A percentile compares a stretch with the other conserved stretches of the same genome.
Conservation (phyloP, 1,140 invertebrate genomes). For the Zaprionus inermis region DNA sequence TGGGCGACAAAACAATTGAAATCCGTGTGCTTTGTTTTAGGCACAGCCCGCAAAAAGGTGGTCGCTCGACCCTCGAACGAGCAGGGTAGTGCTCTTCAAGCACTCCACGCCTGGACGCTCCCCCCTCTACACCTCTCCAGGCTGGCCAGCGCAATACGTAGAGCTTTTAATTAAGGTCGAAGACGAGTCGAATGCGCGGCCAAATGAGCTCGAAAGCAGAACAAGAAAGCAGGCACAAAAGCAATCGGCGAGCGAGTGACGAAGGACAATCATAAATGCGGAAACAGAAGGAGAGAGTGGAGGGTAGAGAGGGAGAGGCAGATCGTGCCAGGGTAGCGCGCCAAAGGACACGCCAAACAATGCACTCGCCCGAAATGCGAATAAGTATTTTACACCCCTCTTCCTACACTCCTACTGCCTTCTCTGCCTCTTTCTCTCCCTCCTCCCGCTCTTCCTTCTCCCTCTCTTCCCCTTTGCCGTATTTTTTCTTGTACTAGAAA, state of each 20-base stretch:
- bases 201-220: slow-evolving; percentile 44
- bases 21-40: slow-evolving; percentile 80
- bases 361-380: slow-evolving; percentile 29
- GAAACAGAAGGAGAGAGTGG: slow-evolving; percentile 32
- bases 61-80: background rate
- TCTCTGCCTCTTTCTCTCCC: background rate
- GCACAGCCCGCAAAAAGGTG: slow-evolving; percentile 20
- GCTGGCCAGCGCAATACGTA: slow-evolving; percentile 66
- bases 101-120: no score
- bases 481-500: slow-evolving; percentile 66
- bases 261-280: slow-evolving; percentile 79
- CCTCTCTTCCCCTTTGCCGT: slow-evolving; percentile 2
- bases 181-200: slow-evolving; percentile 59
- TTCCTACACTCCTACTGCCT: no score
- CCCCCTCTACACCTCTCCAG: background rate
- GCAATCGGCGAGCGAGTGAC: slow-evolving; percentile 62
- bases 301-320: background rate
- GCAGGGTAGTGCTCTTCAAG: no score
- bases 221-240: slow-evolving; percentile 17
- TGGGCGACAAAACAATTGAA: slow-evolving; percentile 77
- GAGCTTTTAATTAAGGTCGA: slow-evolving; percentile 78
- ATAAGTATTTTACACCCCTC: slow-evolving; percentile 53
- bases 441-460: slow-evolving; percentile 21
- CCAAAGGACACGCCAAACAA: slow-evolving; percentile 46
- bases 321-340: background rate